These are phyloP conservation scores for Sminthurides aquaticus DNA, from an alignment of 2,888 invertebrate species.

Conservation along the genomic window DNA sequence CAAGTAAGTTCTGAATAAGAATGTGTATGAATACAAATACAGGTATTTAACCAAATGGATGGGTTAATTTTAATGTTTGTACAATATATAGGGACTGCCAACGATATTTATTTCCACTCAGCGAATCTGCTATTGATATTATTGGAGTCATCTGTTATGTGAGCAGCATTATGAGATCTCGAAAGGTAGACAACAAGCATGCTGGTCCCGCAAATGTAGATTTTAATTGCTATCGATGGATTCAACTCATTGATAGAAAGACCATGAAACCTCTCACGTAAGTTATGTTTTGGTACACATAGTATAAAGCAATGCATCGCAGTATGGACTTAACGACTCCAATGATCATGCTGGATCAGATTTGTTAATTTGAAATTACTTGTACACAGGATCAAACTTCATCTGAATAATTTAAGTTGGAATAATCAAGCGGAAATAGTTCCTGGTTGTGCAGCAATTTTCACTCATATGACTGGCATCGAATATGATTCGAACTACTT, in stretches of 20 bases:
- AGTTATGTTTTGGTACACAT: not conserved
- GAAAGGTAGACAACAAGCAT: not conserved
- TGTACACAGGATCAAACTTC: constrained; percentile 6
- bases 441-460: constrained; percentile 3
- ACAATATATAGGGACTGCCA: not conserved
- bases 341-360: no score
- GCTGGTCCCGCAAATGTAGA: not conserved
- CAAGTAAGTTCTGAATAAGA: not conserved
- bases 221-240: constrained; percentile 10
- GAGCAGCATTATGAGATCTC: not conserved
- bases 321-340: no score
- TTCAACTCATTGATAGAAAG: not conserved
- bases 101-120: not conserved
- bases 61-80: not conserved
- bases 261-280: constrained; percentile 1
- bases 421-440: not conserved
- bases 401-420: constrained; percentile 3
- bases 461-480: not conserved
- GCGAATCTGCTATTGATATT: not conserved
- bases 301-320: not conserved
- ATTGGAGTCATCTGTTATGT: constrained; percentile 6
- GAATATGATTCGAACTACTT: not conserved
- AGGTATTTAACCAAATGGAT: not conserved
- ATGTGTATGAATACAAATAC: not conserved
- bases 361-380: no score